These are phyloP conservation scores for Drosophila bifasciata DNA, from an alignment of 1,140 invertebrate genomes.

Conservation along the genomic window DNA sequence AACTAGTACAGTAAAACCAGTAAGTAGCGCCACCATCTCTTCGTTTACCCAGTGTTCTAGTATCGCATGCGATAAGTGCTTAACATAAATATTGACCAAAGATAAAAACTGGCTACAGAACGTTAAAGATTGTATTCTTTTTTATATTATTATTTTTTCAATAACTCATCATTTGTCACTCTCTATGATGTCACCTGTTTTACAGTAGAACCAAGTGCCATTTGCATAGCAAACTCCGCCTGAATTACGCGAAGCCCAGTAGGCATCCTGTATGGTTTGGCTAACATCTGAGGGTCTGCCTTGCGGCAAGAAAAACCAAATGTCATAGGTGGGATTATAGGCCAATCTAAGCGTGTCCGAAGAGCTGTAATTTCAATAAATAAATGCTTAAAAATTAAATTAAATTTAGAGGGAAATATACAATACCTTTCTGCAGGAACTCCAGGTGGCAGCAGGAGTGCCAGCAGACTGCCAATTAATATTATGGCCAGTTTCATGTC, in stretches of 20 bases:
- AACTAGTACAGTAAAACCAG: too few species aligned
- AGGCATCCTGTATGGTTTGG: slow-evolving; percentile 34
- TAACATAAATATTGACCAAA: too few species aligned
- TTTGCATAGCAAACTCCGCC: slow-evolving; percentile 53
- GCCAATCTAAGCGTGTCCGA: slow-evolving; percentile 13
- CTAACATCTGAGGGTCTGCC: slow-evolving; percentile 36
- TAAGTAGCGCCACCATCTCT: too few species aligned
- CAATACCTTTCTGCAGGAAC: slow-evolving; percentile 23
- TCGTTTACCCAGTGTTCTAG: too few species aligned
- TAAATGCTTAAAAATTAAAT: too few species aligned
- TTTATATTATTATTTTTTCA: background rate
- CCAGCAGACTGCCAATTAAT: slow-evolving; percentile 21
- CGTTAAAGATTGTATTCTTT: background rate
- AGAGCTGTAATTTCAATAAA: slow-evolving; percentile 1
- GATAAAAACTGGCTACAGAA: background rate
- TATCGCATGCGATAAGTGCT: too few species aligned
- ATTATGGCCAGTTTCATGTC: slow-evolving; percentile 33
- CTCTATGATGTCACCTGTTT: background rate
- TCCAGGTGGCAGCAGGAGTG: slow-evolving; percentile 28
- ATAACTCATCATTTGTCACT: too few species aligned
- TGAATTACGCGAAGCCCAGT: slow-evolving; percentile 1
- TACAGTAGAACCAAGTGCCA: slow-evolving; percentile 51
- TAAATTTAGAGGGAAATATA: too few species aligned
- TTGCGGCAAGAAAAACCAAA: slow-evolving; percentile 55
- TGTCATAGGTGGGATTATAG: slow-evolving; percentile 61